These are phyloP conservation scores for Cephus cinctus DNA, from an alignment of 1,140 invertebrate species.

Conservation along the genomic window DNA sequence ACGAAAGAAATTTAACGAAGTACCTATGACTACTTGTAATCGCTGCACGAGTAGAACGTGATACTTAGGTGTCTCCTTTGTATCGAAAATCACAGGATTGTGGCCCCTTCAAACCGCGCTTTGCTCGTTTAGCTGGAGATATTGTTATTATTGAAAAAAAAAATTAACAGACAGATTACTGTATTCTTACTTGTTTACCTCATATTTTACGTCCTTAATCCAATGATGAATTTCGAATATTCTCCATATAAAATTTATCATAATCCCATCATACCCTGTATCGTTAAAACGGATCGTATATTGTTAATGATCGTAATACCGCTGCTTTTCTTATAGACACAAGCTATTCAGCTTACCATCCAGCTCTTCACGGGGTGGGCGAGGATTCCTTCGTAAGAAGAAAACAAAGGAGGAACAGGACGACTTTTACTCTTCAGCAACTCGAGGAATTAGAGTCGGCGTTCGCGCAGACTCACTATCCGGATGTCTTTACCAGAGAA, in stretches of 20 bases:
- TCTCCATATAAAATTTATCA: background rate
- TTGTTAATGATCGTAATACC: constrained; percentile 10
- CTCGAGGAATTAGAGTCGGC: constrained; percentile 96
- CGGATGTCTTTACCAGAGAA: constrained; percentile 96
- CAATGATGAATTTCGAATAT: too few relatives aligned
- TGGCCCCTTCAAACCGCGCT: too few relatives aligned
- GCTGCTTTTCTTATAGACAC: constrained; percentile 64
- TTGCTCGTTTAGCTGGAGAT: background rate
- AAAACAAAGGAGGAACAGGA: constrained; percentile 93
- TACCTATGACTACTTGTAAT: too few relatives aligned
- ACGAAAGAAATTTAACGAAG: too few relatives aligned
- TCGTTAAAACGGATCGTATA: background rate
- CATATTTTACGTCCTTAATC: background rate
- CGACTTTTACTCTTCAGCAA: constrained; percentile 95
- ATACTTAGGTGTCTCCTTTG: too few relatives aligned
- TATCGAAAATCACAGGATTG: too few relatives aligned
- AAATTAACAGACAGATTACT: background rate
- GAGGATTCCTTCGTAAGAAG: constrained; percentile 95
- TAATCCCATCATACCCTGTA: background rate
- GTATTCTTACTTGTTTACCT: background rate
- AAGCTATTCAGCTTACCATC: constrained; percentile 83
- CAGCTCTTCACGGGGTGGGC: constrained; percentile 74
- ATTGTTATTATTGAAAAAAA: background rate
- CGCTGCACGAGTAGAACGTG: too few relatives aligned
- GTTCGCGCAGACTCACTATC: constrained; percentile 97